These are phyloP conservation scores for Poicephalus gulielmi DNA, from an alignment of 2,113 vertebrate genomes.

Conservation along the genomic window DNA sequence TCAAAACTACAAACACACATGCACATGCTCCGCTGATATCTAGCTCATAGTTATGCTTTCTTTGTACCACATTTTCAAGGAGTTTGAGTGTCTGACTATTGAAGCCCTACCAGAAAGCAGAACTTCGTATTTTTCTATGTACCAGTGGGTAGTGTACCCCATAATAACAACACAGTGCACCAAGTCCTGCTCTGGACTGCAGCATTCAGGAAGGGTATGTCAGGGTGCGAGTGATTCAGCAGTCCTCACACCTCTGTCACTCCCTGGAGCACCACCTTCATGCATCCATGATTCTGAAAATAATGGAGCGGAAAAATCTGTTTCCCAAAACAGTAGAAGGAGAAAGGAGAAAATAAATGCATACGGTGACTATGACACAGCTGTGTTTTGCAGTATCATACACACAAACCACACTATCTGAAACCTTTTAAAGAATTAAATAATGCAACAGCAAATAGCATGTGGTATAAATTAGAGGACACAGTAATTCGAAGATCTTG, in stretches of 20 bases:
- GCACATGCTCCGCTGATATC: not conserved
- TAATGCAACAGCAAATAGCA: constrained; percentile 5
- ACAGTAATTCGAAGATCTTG: not conserved
- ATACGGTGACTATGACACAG: not conserved
- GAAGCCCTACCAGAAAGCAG: not conserved
- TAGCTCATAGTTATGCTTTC: rapidly evolving
- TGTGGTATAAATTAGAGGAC: not conserved
- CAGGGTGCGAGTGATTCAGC: not conserved
- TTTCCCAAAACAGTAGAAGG: constrained; percentile 6
- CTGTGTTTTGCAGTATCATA: not conserved
- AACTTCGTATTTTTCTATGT: not conserved
- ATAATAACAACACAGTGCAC: not conserved
- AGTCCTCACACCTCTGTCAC: constrained; percentile 6
- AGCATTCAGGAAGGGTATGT: not conserved
- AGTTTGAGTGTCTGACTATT: not conserved
- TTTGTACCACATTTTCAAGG: not conserved
- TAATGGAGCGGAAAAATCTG: constrained; percentile 6
- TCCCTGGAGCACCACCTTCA: not conserved
- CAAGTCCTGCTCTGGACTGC: not conserved
- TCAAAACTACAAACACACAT: not conserved
- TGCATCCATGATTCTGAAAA: not conserved
- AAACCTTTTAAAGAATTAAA: constrained; percentile 32
- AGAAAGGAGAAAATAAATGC: not conserved
- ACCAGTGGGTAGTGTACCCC: not conserved
- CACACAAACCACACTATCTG: not conserved